Evolutionary conservation across 2,888 invertebrate species (phyloP).

Genomic region (Meghimatium bilineatum): DNA sequence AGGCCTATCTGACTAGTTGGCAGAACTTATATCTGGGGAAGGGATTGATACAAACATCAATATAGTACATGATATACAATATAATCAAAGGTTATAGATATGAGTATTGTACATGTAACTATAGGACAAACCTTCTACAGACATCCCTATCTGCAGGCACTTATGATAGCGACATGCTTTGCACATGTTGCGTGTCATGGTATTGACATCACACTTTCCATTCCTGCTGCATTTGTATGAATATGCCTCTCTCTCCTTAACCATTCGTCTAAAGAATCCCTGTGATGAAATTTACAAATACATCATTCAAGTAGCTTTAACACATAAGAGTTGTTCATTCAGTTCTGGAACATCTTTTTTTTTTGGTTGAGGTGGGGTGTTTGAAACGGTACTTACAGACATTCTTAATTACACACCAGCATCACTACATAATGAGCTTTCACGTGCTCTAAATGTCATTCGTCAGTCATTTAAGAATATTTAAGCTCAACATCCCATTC

Average conservation of each 20-base stretch:
- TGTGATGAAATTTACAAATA: constrained; percentile 47
- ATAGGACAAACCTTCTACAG: constrained; percentile 68
- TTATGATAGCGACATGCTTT: constrained; percentile 75
- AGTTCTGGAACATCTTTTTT: too few species aligned
- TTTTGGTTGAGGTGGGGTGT: too few species aligned
- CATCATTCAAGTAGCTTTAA: too few species aligned
- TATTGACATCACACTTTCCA: constrained; percentile 71
- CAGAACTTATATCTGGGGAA: too few species aligned
- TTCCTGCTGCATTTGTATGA: constrained; percentile 71
- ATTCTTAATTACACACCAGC: too few species aligned
- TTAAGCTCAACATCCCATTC: too few species aligned
- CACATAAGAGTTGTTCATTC: too few species aligned
- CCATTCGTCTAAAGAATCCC: constrained; percentile 76
- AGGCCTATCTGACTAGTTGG: too few species aligned
- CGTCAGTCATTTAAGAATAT: too few species aligned
- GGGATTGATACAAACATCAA: too few species aligned
- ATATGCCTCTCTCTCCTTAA: constrained; percentile 71
- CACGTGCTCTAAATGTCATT: too few species aligned
- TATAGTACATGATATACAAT: background rate
- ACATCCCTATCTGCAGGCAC: constrained; percentile 76
- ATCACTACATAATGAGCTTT: too few species aligned
- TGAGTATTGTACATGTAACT: background rate
- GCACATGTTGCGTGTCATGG: constrained; percentile 74
- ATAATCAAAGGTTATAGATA: background rate
- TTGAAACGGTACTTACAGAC: background rate